Conservation (phyloP, 2,797 vertebrate genomes). For the Poecilia gillii region DNA sequence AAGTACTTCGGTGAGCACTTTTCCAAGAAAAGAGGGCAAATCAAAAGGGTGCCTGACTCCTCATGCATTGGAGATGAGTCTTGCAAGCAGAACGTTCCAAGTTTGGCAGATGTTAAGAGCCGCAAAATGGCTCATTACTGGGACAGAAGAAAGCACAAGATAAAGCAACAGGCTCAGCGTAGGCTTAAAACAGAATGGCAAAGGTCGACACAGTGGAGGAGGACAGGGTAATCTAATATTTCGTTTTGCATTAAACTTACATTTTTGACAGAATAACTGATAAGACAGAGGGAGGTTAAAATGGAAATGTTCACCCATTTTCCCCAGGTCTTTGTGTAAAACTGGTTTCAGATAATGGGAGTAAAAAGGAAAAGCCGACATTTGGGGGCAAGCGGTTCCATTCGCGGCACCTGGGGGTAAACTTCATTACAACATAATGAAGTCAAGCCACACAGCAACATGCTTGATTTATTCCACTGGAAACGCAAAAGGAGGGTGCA, state of each 20-base stretch:
- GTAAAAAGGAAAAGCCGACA: slow-evolving; percentile 46
- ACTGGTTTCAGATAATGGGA: slow-evolving; percentile 51
- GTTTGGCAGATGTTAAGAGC: slow-evolving; percentile 77
- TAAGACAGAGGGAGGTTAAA: slow-evolving; percentile 33
- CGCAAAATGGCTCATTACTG: slow-evolving; percentile 76
- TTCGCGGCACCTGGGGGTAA: slow-evolving; percentile 70
- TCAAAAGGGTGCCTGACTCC: slow-evolving; percentile 71
- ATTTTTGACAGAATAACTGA: slow-evolving; percentile 61
- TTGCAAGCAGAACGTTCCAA: slow-evolving; percentile 69
- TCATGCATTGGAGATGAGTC: slow-evolving; percentile 74
- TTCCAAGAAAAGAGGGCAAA: slow-evolving; percentile 61
- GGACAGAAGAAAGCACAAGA: slow-evolving; percentile 63
- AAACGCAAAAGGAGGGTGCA: slow-evolving; percentile 40
- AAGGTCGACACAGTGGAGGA: slow-evolving; percentile 52
- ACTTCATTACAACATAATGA: slow-evolving; percentile 73
- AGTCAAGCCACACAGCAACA: slow-evolving; percentile 68
- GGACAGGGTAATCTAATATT: slow-evolving; percentile 54
- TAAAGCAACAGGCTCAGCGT: slow-evolving; percentile 58
- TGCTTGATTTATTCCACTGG: slow-evolving; percentile 64
- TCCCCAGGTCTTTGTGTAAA: slow-evolving; percentile 50
- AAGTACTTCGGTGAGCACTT: slow-evolving; percentile 56
- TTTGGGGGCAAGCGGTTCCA: slow-evolving; percentile 56
- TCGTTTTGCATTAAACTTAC: slow-evolving; percentile 61
- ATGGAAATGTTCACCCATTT: slow-evolving; percentile 41
- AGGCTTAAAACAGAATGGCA: slow-evolving; percentile 71